phyloP scores from a whole-genome alignment of 2,113 vertebrate species.

The Thamnaconus septentrionalis region DNA sequence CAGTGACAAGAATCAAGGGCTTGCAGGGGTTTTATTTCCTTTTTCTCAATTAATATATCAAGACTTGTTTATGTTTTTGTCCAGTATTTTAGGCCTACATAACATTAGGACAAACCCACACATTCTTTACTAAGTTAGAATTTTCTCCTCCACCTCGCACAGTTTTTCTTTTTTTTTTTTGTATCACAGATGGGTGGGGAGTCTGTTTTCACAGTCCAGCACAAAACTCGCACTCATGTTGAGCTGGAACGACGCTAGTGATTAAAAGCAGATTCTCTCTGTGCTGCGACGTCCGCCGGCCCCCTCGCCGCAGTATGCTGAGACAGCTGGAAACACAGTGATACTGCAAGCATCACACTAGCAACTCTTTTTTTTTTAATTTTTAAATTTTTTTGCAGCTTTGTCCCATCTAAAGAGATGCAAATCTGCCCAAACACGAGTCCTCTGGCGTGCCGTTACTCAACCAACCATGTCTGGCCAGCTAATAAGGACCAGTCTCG shows the following conservation, averaged over 20 bases:
- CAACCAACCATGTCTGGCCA: conserved; percentile 30
- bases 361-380: conserved; percentile 8
- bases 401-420: conserved; percentile 31
- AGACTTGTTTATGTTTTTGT: too few species aligned
- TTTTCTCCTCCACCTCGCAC: too few species aligned
- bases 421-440: conserved; percentile 25
- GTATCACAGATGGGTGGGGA: conserved; percentile 14
- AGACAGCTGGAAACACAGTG: conserved; percentile 38
- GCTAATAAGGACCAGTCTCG: conserved; percentile 46
- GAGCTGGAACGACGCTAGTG: conserved; percentile 6
- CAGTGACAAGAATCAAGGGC: too few species aligned
- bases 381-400: background rate
- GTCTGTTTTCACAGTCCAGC: conserved; percentile 28
- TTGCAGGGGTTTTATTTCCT: too few species aligned
- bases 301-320: conserved; percentile 10
- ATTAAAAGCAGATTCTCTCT: conserved; percentile 35
- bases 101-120: too few species aligned
- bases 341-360: conserved; percentile 22
- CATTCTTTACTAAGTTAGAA: too few species aligned
- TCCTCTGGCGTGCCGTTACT: conserved; percentile 29
- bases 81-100: too few species aligned
- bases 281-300: conserved; percentile 36
- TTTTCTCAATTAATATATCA: too few species aligned
- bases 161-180: background rate
- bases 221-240: conserved; percentile 14